Evolutionary conservation across 2,797 vertebrate species (phyloP).

Genomic region (Tenualosa ilisha): DNA sequence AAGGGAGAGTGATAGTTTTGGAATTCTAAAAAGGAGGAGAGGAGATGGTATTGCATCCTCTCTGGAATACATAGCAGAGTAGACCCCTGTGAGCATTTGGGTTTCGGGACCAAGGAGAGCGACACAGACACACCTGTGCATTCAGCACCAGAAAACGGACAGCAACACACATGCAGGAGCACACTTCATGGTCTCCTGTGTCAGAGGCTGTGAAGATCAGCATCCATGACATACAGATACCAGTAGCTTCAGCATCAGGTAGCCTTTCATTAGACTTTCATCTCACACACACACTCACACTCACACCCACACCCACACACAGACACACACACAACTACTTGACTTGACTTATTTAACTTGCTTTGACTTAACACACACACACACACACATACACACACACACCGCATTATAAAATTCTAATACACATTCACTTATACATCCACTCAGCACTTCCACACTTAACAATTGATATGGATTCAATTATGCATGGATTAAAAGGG

Average conservation of each 20-base stretch:
- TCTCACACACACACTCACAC: background rate
- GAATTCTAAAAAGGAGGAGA: background rate
- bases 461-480: slow-evolving; percentile 31
- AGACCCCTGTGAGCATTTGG: background rate
- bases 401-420: background rate
- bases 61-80: background rate
- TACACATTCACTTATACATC: background rate
- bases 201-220: background rate
- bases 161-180: background rate
- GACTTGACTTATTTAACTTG: too few species aligned
- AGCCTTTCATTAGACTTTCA: background rate
- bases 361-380: background rate
- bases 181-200: background rate
- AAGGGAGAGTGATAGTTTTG: background rate
- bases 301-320: background rate
- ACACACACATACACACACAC: background rate
- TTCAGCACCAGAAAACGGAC: background rate
- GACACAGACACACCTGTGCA: background rate
- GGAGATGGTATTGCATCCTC: background rate
- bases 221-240: background rate
- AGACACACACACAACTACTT: background rate
- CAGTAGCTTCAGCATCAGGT: background rate
- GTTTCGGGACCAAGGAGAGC: background rate
- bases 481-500: slow-evolving; percentile 43
- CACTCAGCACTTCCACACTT: background rate